These are phyloP conservation scores for Kradibia gibbosae DNA, from an alignment of 1,140 invertebrate species.

Conservation along the genomic window DNA sequence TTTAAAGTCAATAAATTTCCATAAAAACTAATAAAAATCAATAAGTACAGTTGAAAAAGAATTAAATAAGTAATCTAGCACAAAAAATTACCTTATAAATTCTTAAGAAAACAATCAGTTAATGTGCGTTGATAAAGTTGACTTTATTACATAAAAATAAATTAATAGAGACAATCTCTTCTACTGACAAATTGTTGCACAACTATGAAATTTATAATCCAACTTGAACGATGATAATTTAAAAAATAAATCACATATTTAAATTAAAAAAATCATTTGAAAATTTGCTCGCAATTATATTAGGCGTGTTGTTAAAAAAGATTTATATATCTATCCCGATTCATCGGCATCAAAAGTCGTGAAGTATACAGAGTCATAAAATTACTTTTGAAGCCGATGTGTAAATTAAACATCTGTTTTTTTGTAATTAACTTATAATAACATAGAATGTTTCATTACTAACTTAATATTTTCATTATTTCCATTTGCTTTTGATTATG, in stretches of 20 bases:
- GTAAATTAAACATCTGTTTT: constrained; percentile 25
- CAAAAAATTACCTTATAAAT: constrained; percentile 23
- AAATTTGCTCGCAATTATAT: constrained; percentile 26
- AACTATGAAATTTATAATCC: constrained; percentile 30
- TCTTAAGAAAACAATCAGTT: constrained; percentile 37
- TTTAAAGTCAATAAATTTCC: constrained; percentile 11
- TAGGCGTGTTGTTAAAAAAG: constrained; percentile 7
- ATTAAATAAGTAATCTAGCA: neutral
- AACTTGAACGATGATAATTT: constrained; percentile 20
- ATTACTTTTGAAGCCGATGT: constrained; percentile 38
- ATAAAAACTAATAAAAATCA: constrained; percentile 19
- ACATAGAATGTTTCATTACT: constrained; percentile 55
- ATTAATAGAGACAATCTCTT: constrained; percentile 44
- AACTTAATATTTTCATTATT: constrained; percentile 48
- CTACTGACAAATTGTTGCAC: constrained; percentile 34
- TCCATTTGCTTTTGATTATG: constrained; percentile 41
- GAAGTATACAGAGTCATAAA: constrained; percentile 28
- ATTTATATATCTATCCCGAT: constrained; percentile 8
- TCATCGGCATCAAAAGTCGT: constrained; percentile 34
- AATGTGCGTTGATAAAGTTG: constrained; percentile 38
- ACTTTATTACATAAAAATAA: constrained; percentile 51
- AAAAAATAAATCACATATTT: constrained; percentile 32
- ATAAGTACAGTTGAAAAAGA: neutral
- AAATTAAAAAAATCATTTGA: constrained; percentile 24
- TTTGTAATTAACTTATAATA: constrained; percentile 55